These are phyloP conservation scores for Lasioglossum malachurum DNA, from an alignment of 2,888 invertebrate genomes.

Conservation along the genomic window DNA sequence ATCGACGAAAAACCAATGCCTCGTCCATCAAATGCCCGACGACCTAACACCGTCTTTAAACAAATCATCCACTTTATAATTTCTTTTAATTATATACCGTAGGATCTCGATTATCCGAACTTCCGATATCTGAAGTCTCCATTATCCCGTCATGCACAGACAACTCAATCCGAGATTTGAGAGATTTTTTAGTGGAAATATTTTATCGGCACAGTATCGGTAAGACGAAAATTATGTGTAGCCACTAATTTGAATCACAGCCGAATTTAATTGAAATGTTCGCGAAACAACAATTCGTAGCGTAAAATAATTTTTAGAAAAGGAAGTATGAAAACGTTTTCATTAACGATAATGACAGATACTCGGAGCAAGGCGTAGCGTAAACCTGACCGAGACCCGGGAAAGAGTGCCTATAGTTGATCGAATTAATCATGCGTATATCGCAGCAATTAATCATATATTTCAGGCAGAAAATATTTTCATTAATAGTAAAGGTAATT, in stretches of 20 bases:
- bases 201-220: background rate
- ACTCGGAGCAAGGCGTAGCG: background rate
- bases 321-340: background rate
- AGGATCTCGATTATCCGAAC: background rate
- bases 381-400: background rate
- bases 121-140: background rate
- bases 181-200: background rate
- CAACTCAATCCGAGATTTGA: too few species aligned
- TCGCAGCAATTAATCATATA: background rate
- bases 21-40: background rate
- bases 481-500: background rate
- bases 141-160: background rate
- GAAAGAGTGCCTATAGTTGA: background rate
- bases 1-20: background rate
- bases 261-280: background rate
- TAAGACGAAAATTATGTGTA: too few species aligned
- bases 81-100: background rate
- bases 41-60: background rate
- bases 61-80: background rate
- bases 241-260: background rate
- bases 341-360: conserved; percentile 1
- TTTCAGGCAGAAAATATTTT: conserved; percentile 2
- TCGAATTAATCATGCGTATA: background rate
- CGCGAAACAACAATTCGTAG: background rate
- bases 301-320: background rate